Evolutionary conservation across 2,888 invertebrate genomes (phyloP), one percentile per base, ranked within the genome.

Genomic region (Isotomurus palustris): DNA sequence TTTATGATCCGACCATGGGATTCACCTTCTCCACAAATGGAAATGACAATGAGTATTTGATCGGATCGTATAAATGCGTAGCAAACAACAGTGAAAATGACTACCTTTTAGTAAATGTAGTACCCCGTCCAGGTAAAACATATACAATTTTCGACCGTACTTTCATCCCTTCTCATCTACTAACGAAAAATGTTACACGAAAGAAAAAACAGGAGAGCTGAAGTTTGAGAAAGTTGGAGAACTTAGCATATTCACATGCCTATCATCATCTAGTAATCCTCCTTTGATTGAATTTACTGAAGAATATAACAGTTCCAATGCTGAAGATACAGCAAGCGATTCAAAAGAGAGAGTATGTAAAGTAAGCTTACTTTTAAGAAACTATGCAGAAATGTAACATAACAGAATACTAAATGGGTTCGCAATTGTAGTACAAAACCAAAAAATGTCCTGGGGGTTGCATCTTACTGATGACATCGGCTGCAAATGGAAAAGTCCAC

Each of bases 181-280:
- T n/a, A n/a, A n/a, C n/a, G n/a, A n/a, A n/a, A n/a, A n/a, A n/a
- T n/a, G n/a, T n/a, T n/a, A n/a, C n/a, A n/a, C n/a, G n/a, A n/a
- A n/a, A 48, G 54, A 29, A 3, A 49, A 56, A 43, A 8, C 21
- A 3, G 41, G 41, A 14, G 64, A 58, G n/a, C 22, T 65, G 24
- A 62, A 65, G 25, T 56, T 62, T 43, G 62, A 65, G 43, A 50
- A 60, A 49, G 60, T 65, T 8, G 62, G 62, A 19, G 62, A 62
- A 24, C 54, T 65, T 38, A 55, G 58, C 22, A 57, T 62, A 17
- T 65, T 65, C 40, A 62, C 62, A 21, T 65, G 65, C 32, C 44
- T 36, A 43, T 62, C 65, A 24, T 54, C 36, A 14, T 58, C 29
- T 28, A n/a, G n/a, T 14, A 51, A 21, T 5, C 53, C 41, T 21